Base-by-base conservation (phyloP, 2,113 vertebrate genomes). In the Ramphastos sulfuratus region DNA sequence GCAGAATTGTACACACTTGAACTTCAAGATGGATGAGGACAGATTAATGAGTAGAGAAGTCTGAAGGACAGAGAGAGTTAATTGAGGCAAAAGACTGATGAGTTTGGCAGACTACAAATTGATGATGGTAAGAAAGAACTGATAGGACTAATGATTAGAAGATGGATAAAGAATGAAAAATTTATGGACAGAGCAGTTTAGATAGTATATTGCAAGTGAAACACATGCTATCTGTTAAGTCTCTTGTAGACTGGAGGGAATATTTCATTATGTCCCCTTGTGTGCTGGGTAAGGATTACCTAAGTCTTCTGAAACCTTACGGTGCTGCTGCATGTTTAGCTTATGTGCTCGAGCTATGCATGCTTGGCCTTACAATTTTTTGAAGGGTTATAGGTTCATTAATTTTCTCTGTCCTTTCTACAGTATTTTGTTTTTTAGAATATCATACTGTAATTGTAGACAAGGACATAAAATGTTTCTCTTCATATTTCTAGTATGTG, bases 161-260 rank as follows among this genome's bases (percentile, higher is more conserved):
- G 85, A 92, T 56, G 79, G 74, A 70, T 39, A 73, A 33, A 31
- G 52, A 92, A 60, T 50, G 42, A 91, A 77, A 92, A 87, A 94
- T 74, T 82, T 76, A 95, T 74, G 37, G 64, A 77, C 69, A 63
- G 28, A 72, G 35, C 15, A 60, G 28, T 66, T 87, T 21, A 81
- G 72, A 82, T 61, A 89, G 33, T 80, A 10, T 33, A 77, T 30
- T 76, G 74, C 46, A 88, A 15, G 78, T 82, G 35, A 50, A 94
- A 87, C 59, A 69, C 0, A 12, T 33, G 10, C 24, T 69, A 76
- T 33, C 31, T 76, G 28, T 78, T 46, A 63, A 71, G 15, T 64
- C 25, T 82, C 56, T 20, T 54, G 31, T 3, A 69, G 17, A 72
- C 5, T 64, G 39, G 33, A 77, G 20, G 25, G 72, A 83, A 39